Evolutionary conservation across 2,113 vertebrate species (phyloP).

Genomic region (Gnathonemus echidnorhynchus): DNA sequence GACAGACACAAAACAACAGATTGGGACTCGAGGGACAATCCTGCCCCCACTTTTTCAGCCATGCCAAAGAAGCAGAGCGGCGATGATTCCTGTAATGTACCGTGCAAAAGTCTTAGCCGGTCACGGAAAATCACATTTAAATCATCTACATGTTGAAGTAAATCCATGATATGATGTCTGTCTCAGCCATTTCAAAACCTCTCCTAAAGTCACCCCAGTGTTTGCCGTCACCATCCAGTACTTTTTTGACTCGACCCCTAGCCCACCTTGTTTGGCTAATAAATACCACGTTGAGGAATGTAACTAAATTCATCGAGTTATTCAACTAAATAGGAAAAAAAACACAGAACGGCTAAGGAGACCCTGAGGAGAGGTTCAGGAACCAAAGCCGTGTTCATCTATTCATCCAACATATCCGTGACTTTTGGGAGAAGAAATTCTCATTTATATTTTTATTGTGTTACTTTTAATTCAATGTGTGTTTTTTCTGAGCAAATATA

Average conservation of each 20-base stretch:
- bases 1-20: not conserved
- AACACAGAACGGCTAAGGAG: not conserved
- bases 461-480: not conserved
- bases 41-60: not conserved
- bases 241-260: not conserved
- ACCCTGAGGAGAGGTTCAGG: not conserved
- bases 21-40: not conserved
- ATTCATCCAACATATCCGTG: not conserved
- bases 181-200: not conserved
- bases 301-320: not conserved
- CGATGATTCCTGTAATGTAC: not conserved
- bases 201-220: not conserved
- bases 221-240: not conserved
- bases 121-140: not conserved
- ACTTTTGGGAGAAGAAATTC: not conserved
- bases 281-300: not conserved
- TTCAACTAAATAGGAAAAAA: not conserved
- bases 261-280: not conserved
- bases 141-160: not conserved
- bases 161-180: not conserved
- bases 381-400: not conserved
- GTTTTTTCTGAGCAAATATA: not conserved
- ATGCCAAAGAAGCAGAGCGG: not conserved
- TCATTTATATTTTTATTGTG: not conserved
- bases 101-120: not conserved